phyloP scores from a whole-genome alignment of 2,797 vertebrate genomes.

The Pterois miles region DNA sequence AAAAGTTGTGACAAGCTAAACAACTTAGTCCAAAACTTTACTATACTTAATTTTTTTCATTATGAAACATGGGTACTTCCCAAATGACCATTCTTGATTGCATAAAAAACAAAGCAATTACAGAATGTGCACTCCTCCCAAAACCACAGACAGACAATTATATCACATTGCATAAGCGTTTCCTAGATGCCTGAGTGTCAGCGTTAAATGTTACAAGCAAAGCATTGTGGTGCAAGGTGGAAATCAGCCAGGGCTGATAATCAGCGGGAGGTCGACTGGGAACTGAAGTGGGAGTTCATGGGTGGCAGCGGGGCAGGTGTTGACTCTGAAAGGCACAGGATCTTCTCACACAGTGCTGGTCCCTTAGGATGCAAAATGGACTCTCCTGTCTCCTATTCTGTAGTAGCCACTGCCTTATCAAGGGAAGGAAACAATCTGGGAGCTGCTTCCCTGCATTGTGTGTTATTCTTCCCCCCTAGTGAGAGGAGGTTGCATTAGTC shows the following conservation, averaged over 20 bases:
- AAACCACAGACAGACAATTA: constrained; percentile 37
- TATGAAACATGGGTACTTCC: background rate
- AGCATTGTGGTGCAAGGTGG: constrained; percentile 47
- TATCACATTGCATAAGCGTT: constrained; percentile 39
- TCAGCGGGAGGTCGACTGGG: constrained; percentile 57
- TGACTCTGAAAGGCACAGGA: constrained; percentile 74
- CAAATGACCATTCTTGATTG: constrained; percentile 11
- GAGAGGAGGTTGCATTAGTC: constrained; percentile 60
- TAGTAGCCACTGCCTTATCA: constrained; percentile 70
- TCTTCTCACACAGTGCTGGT: constrained; percentile 78
- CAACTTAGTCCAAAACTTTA: background rate
- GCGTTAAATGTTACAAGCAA: constrained; percentile 57
- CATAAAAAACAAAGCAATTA: background rate
- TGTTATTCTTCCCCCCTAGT: constrained; percentile 69
- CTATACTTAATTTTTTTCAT: background rate
- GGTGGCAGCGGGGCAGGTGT: constrained; percentile 58
- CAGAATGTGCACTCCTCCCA: constrained; percentile 31
- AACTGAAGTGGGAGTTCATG: constrained; percentile 38
- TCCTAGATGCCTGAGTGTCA: constrained; percentile 50
- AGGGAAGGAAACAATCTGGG: constrained; percentile 84
- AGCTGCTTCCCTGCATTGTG: constrained; percentile 85
- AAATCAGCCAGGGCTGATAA: constrained; percentile 53
- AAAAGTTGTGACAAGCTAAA: background rate
- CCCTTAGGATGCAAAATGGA: constrained; percentile 61
- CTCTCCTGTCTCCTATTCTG: constrained; percentile 73